These are phyloP conservation scores for Pteria penguin DNA, from an alignment of 2,888 invertebrate species.

Conservation along the genomic window DNA sequence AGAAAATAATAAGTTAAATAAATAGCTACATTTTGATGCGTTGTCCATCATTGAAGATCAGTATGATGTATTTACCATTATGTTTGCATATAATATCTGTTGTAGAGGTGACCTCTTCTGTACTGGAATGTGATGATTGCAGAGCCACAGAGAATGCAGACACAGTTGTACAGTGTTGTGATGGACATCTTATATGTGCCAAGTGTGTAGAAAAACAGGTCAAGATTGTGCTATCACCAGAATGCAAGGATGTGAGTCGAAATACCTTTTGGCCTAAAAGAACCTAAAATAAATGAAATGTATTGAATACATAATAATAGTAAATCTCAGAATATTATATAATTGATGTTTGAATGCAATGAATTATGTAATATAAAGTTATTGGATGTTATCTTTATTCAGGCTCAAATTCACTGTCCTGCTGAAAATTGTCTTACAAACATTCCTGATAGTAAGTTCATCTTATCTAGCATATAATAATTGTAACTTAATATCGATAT, in stretches of 20 bases:
- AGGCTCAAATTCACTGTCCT: conserved; percentile 51
- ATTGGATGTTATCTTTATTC: conserved; percentile 31
- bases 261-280: too few relatives aligned
- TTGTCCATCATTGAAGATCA: too few relatives aligned
- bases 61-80: too few relatives aligned
- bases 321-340: not conserved
- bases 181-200: conserved; percentile 55
- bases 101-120: conserved; percentile 35
- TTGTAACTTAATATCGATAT: too few relatives aligned
- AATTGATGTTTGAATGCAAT: too few relatives aligned
- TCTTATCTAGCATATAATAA: not conserved
- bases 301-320: not conserved
- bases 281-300: too few relatives aligned
- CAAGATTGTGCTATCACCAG: conserved; percentile 45
- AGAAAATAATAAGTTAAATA: too few relatives aligned
- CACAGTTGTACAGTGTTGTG: conserved; percentile 51
- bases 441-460: conserved; percentile 53
- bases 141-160: not conserved
- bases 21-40: too few relatives aligned
- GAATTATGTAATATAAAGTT: too few relatives aligned
- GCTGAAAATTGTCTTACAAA: conserved; percentile 44
- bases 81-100: too few relatives aligned
- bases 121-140: conserved; percentile 46
- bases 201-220: conserved; percentile 56
- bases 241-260: conserved; percentile 39